Conservation (phyloP, 2,797 vertebrate species). For the Poeciliopsis infans region DNA sequence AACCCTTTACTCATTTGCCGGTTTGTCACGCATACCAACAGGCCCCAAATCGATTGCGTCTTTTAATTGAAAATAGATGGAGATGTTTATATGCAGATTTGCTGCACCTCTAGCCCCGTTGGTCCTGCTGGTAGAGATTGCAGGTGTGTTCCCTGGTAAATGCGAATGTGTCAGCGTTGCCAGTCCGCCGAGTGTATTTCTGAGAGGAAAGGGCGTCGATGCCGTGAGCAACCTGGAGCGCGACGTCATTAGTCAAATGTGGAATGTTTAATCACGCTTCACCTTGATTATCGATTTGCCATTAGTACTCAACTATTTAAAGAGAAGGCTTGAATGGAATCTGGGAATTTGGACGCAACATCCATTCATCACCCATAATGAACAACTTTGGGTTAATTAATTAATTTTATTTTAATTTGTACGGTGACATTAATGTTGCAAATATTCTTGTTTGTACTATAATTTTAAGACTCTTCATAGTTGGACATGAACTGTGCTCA, state of each 20-base stretch:
- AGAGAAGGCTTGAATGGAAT: conserved; percentile 72
- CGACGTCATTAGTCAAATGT: conserved; percentile 80
- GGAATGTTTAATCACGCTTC: conserved; percentile 80
- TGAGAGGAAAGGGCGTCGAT: conserved; percentile 28
- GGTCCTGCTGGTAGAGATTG: conserved; percentile 26
- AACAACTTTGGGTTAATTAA: conserved; percentile 66
- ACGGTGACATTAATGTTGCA: conserved; percentile 45
- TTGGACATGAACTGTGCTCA: conserved; percentile 52
- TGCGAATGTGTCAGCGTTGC: conserved; percentile 12
- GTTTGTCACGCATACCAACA: conserved; percentile 75
- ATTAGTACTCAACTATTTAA: conserved; percentile 82
- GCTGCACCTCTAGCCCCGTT: conserved; percentile 56
- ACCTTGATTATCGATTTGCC: conserved; percentile 78
- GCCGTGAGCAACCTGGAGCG: conserved; percentile 53
- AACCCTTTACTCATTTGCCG: conserved; percentile 67
- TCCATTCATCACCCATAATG: conserved; percentile 68
- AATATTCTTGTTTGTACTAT: conserved; percentile 34
- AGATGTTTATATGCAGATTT: conserved; percentile 74
- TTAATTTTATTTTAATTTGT: conserved; percentile 59
- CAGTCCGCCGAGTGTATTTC: conserved; percentile 49
- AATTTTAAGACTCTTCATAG: conserved; percentile 61
- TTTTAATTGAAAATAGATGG: conserved; percentile 80
- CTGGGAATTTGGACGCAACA: conserved; percentile 36
- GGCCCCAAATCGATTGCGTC: conserved; percentile 72
- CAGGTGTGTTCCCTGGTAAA: conserved; percentile 43